Evolutionary conservation across 2,797 vertebrate species (phyloP), one percentile per base, ranked within the genome.

Genomic region (Sardinella longiceps): DNA sequence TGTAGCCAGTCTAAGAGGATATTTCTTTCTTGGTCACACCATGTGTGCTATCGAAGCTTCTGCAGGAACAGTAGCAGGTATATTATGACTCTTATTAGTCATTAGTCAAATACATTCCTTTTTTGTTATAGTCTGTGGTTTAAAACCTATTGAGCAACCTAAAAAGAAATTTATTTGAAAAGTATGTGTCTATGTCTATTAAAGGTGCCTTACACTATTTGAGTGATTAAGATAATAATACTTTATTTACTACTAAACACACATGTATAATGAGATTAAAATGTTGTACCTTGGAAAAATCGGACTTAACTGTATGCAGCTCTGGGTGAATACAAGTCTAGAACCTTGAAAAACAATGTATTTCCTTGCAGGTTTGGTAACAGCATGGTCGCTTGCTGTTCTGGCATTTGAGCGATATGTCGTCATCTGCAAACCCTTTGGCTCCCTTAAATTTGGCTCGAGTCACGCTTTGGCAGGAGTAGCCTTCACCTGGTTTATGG

Each of bases 381-480:
- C 93, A 0, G 85, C 94, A 60, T 97, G 96, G 95, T 97, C 97
- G 3, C 86, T 97, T 91, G 95, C 95, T 0, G 94, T 97, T 89
- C 90, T 97, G 70, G 95, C 96, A 4, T 94, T 96, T 0, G 96
- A 97, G 86, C 91, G 95, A 84, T 96, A 95, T 85, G 82, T 96
- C n/a, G 94, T 96, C 88, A 96, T 97, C 92, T 97, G 96, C 89
- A 97, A 97, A 85, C 96, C 96, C 0, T 94, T 97, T 0, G 95
- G 96, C 80, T 94, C 92, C 84, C 94, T 97, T 82, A 94, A 92
- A 87, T 97, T 97, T 88, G 90, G 33, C 89, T 92, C 92, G 74
- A 89, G 87, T 48, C 96, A 97, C 0, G 94, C 96, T 0, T 0
- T 95, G 30, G 43, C 89, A 18, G 95, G 92, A 0, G 94, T 95